Conservation (phyloP, 2,888 invertebrate species). For the Hartigia nigra region DNA sequence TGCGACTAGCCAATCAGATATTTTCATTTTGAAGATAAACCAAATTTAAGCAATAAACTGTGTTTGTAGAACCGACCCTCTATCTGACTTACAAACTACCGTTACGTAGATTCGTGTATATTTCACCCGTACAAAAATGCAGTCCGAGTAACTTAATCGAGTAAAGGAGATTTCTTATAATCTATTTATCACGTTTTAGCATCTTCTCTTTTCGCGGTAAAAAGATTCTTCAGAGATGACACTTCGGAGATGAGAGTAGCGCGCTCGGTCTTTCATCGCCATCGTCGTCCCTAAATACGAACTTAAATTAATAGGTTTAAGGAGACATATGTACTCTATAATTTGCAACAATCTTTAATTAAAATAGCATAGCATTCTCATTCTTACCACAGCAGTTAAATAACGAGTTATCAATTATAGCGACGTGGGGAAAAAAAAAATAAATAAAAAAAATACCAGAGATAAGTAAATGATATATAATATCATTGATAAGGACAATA, state of each 20-base stretch:
- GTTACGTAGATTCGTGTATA: neutral
- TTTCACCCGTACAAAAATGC: neutral
- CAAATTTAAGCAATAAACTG: too few relatives aligned
- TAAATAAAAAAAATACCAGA: constrained; percentile 7
- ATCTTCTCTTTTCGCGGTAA: neutral
- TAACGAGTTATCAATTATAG: neutral
- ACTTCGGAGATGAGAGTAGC: constrained; percentile 47
- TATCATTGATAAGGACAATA: neutral
- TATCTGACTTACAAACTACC: neutral
- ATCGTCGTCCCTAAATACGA: constrained; percentile 55
- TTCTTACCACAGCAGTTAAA: neutral
- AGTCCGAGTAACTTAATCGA: neutral
- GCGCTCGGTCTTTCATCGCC: constrained; percentile 35
- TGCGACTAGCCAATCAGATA: too few relatives aligned
- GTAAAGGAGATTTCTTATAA: neutral
- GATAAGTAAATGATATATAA: neutral
- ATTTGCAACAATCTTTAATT: neutral
- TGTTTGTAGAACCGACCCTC: too few relatives aligned
- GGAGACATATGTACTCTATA: neutral
- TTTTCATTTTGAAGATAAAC: too few relatives aligned
- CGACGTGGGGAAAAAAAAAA: neutral
- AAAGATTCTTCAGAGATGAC: constrained; percentile 53
- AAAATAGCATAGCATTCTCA: neutral
- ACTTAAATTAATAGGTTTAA: constrained; percentile 29
- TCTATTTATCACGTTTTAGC: neutral